These are phyloP conservation scores for Pedionomus torquatus DNA, from an alignment of 2,113 vertebrate species.

Conservation along the genomic window DNA sequence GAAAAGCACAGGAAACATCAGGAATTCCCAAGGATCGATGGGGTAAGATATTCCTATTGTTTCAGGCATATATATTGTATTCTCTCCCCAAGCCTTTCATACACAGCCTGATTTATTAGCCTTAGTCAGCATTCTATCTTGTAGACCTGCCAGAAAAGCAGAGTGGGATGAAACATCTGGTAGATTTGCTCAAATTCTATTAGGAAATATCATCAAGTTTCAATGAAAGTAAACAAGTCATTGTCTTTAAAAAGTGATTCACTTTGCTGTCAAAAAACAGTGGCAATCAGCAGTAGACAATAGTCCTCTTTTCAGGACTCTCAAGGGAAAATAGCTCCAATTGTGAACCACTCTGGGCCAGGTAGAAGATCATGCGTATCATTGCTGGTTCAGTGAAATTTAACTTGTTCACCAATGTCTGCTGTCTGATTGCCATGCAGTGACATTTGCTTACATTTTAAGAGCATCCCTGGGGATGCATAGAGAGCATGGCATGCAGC, in stretches of 20 bases:
- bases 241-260: slow-evolving; percentile 65
- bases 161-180: slow-evolving; percentile 74
- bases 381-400: neutral
- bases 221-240: slow-evolving; percentile 71
- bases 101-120: slow-evolving; percentile 67
- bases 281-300: neutral
- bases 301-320: neutral
- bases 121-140: slow-evolving; percentile 66
- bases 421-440: neutral
- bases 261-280: slow-evolving; percentile 40
- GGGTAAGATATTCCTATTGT: slow-evolving; percentile 43
- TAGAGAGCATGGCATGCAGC: neutral
- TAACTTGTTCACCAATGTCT: neutral
- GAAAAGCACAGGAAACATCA: slow-evolving; percentile 35
- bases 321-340: neutral
- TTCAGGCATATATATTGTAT: slow-evolving; percentile 38
- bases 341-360: neutral
- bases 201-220: slow-evolving; percentile 75
- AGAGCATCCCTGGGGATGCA: neutral
- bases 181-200: slow-evolving; percentile 68
- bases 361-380: neutral
- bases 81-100: slow-evolving; percentile 51
- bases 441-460: neutral
- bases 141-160: slow-evolving; percentile 66
- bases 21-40: slow-evolving; percentile 38